A percentile compares a stretch with the other conserved stretches of the same genome.
Evolutionary conservation across 2,113 vertebrate genomes (phyloP).

Genomic region (Mastomys natalensis): DNA sequence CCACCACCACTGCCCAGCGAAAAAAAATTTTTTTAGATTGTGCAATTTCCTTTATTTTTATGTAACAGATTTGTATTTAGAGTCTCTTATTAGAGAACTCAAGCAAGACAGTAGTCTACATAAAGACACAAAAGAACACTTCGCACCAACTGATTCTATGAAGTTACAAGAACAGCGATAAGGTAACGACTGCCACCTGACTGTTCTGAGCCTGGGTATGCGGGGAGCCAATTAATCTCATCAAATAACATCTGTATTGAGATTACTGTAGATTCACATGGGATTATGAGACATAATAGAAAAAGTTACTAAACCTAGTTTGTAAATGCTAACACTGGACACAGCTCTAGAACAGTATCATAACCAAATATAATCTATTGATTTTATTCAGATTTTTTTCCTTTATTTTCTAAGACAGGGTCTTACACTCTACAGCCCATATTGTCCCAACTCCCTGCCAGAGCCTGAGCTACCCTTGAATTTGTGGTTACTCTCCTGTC

Average conservation of each 20-base stretch:
- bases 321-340: neutral
- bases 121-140: neutral
- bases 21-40: neutral
- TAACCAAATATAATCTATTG: neutral
- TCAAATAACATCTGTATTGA: neutral
- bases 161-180: neutral
- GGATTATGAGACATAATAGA: neutral
- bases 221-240: neutral
- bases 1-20: too few species aligned
- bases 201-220: neutral
- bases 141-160: neutral
- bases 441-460: neutral
- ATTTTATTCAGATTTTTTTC: neutral
- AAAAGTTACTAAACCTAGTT: neutral
- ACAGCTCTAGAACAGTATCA: neutral
- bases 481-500: neutral
- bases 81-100: neutral
- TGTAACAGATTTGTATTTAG: neutral
- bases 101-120: neutral
- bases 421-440: neutral
- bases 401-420: too few species aligned
- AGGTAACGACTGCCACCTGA: neutral
- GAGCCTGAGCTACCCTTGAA: neutral
- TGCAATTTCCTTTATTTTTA: neutral
- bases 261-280: neutral